Conservation (phyloP, 2,113 vertebrate species). For the Sander vitreus region DNA sequence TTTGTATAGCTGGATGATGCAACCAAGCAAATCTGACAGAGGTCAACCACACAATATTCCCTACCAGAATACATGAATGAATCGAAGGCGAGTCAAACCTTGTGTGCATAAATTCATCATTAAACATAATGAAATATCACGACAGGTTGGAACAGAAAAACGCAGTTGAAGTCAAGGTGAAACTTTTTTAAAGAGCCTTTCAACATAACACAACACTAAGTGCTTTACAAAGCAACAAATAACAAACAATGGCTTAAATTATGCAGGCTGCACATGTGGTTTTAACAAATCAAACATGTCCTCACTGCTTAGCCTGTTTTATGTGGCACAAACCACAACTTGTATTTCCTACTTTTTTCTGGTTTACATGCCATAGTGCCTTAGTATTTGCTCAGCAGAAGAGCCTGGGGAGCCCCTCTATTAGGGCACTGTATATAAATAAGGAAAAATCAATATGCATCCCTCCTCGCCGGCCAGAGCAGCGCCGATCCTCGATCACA, state of each 20-base stretch:
- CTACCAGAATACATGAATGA: constrained; percentile 52
- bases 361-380: constrained; percentile 50
- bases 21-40: constrained; percentile 58
- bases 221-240: constrained; percentile 50
- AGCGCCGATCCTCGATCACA: constrained; percentile 55
- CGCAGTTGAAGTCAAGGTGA: constrained; percentile 55
- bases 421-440: constrained; percentile 65
- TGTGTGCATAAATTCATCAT: constrained; percentile 56
- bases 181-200: constrained; percentile 53
- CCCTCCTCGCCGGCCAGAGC: constrained; percentile 39
- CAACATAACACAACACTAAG: constrained; percentile 37
- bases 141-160: constrained; percentile 36
- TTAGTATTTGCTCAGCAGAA: constrained; percentile 51
- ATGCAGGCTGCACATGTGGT: background rate
- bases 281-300: constrained; percentile 43
- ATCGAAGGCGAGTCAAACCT: constrained; percentile 46
- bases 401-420: constrained; percentile 50
- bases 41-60: constrained; percentile 50
- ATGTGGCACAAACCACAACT: background rate
- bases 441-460: constrained; percentile 76
- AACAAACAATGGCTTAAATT: constrained; percentile 24
- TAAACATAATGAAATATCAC: constrained; percentile 41
- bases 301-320: background rate
- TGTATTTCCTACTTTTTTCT: constrained; percentile 20
- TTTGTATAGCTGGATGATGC: constrained; percentile 62